Conservation (phyloP, 2,888 invertebrate genomes). For the Drosophila nr. medialis region DNA sequence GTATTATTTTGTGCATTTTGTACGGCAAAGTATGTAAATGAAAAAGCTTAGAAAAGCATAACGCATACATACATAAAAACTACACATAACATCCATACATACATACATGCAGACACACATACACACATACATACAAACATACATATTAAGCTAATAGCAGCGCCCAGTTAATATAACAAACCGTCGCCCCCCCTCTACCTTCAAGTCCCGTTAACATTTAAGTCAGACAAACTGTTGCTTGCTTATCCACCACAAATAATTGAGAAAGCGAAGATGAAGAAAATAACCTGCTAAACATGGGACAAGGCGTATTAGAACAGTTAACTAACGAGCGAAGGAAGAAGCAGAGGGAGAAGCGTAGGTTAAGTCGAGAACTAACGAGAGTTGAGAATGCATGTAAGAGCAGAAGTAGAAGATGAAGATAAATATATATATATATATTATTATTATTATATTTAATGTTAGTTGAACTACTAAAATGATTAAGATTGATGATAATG, state of each 20-base stretch:
- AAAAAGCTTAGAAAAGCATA: constrained; percentile 35
- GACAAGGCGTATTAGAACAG: constrained; percentile 43
- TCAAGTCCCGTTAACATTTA: constrained; percentile 47
- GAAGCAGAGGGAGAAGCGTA: constrained; percentile 30
- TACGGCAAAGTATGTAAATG: constrained; percentile 54
- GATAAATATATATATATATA: constrained; percentile 36
- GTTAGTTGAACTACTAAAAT: constrained; percentile 77
- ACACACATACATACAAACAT: constrained; percentile 37
- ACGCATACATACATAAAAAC: constrained; percentile 23
- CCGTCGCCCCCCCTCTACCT: constrained; percentile 18
- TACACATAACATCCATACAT: constrained; percentile 33
- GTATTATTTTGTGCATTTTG: constrained; percentile 78
- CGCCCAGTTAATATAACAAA: constrained; percentile 51
- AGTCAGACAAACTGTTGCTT: constrained; percentile 52
- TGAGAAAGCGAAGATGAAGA: not conserved
- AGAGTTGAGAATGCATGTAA: constrained; percentile 15
- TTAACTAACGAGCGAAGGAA: constrained; percentile 35
- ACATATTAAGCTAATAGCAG: constrained; percentile 56
- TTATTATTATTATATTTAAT: constrained; percentile 71
- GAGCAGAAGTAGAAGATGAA: constrained; percentile 33
- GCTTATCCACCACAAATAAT: constrained; percentile 26
- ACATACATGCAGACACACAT: constrained; percentile 11
- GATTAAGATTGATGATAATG: constrained; percentile 45
- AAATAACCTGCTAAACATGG: constrained; percentile 7
- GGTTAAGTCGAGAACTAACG: constrained; percentile 48